phyloP scores from a whole-genome alignment of 2,113 vertebrate species.

The Craseonycteris thonglongyai region DNA sequence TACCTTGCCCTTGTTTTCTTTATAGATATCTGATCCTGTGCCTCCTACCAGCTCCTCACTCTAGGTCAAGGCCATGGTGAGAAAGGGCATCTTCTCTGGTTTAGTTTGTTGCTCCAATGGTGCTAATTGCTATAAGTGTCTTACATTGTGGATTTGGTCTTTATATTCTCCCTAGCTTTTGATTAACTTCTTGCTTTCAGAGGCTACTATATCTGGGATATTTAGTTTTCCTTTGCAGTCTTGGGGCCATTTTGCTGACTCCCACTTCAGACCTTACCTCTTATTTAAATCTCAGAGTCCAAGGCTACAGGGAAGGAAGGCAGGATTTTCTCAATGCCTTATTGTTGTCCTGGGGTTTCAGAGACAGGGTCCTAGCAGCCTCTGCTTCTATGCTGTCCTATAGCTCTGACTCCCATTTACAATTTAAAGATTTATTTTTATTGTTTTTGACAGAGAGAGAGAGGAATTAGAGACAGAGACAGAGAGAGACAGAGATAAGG shows the following conservation, averaged over 20 bases:
- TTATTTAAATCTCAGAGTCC: neutral
- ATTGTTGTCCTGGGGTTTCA: neutral
- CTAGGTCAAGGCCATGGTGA: neutral
- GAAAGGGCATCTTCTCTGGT: neutral
- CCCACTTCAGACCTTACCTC: neutral
- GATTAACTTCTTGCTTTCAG: neutral
- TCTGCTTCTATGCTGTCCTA: neutral
- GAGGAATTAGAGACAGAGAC: too few relatives aligned
- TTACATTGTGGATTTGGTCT: neutral
- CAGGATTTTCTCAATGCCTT: neutral
- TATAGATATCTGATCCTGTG: neutral
- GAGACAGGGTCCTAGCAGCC: accelerated
- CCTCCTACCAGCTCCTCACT: neutral
- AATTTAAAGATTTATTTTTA: too few relatives aligned
- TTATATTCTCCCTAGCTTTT: neutral
- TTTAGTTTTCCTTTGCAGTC: neutral
- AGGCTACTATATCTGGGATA: neutral
- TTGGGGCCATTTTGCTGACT: neutral
- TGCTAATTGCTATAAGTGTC: neutral
- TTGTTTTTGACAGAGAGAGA: too few relatives aligned
- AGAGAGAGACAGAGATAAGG: too few relatives aligned
- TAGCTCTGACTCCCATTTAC: neutral
- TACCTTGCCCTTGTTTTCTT: neutral
- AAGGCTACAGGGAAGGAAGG: neutral
- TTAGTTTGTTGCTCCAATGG: neutral